A percentile compares a stretch with the other conserved stretches of the same genome.
Conservation (phyloP, 2,888 invertebrate species). For the Thysanoteuthis rhombus region DNA sequence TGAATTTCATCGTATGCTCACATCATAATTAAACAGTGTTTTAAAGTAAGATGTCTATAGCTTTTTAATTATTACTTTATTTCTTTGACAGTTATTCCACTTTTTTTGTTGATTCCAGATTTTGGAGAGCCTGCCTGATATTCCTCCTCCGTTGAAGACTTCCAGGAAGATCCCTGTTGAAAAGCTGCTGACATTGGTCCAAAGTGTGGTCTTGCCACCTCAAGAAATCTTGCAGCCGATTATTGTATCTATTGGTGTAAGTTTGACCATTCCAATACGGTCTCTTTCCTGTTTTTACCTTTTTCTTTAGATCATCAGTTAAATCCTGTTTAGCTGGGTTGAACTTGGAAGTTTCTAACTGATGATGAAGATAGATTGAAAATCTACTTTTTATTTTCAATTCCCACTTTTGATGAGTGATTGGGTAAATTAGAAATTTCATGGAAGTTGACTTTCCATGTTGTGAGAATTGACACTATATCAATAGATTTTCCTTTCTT, state of each 20-base stretch:
- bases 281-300: neutral
- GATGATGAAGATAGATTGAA: no score
- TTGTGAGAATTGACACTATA: no score
- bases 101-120: slow-evolving; percentile 42
- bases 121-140: slow-evolving; percentile 43
- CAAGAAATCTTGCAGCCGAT: neutral
- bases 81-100: neutral
- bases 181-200: slow-evolving; percentile 47
- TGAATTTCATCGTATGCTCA: no score
- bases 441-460: no score
- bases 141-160: slow-evolving; percentile 39
- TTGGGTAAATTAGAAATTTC: no score
- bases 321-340: no score
- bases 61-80: neutral
- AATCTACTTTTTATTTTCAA: no score
- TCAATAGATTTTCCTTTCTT: no score
- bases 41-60: no score
- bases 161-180: slow-evolving; percentile 37
- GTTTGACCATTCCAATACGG: neutral
- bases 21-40: no score
- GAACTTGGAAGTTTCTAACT: no score
- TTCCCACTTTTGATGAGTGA: no score
- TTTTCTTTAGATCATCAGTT: neutral
- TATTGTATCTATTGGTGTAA: neutral
- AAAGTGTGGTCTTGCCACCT: neutral